phyloP scores from a whole-genome alignment of 1,140 invertebrate genomes.

The Condylostylus longicornis region DNA sequence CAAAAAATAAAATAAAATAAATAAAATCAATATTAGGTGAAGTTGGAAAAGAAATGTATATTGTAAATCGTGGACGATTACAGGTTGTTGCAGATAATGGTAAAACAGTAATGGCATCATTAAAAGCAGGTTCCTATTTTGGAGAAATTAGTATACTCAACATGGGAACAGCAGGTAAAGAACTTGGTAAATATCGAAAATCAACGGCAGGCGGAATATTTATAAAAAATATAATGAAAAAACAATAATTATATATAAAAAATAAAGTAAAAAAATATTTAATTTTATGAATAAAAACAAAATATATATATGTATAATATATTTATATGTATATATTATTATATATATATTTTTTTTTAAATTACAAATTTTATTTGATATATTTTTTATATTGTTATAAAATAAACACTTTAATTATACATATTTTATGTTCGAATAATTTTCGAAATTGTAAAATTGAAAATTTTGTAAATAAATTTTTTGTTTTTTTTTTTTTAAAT shows the following conservation, averaged over 20 bases:
- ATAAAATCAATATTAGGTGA: conserved; percentile 57
- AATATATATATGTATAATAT: conserved; percentile 6
- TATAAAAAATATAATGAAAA: conserved; percentile 12
- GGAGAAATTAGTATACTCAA: conserved; percentile 99
- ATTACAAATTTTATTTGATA: conserved; percentile 8
- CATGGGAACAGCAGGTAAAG: conserved; percentile 98
- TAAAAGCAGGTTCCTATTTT: conserved; percentile 96
- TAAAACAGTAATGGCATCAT: conserved; percentile 87
- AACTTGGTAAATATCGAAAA: conserved; percentile 79
- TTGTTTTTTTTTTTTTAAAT: background rate
- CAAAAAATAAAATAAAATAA: too few species aligned
- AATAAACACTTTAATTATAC: conserved; percentile 4
- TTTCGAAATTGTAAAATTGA: conserved; percentile 4
- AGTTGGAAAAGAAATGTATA: conserved; percentile 98
- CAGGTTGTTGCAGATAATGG: conserved; percentile 96
- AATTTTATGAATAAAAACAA: too few species aligned
- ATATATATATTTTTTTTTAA: conserved; percentile 10
- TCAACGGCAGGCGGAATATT: conserved; percentile 37
- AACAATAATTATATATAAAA: conserved; percentile 2
- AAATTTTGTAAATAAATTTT: background rate
- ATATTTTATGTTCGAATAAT: conserved; percentile 10
- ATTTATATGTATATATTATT: conserved; percentile 12
- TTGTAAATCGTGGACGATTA: conserved; percentile 88
- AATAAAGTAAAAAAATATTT: conserved; percentile 8
- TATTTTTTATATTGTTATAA: too few species aligned